phyloP scores from a whole-genome alignment of 1,140 invertebrate species.

The Drosophila murphyi region DNA sequence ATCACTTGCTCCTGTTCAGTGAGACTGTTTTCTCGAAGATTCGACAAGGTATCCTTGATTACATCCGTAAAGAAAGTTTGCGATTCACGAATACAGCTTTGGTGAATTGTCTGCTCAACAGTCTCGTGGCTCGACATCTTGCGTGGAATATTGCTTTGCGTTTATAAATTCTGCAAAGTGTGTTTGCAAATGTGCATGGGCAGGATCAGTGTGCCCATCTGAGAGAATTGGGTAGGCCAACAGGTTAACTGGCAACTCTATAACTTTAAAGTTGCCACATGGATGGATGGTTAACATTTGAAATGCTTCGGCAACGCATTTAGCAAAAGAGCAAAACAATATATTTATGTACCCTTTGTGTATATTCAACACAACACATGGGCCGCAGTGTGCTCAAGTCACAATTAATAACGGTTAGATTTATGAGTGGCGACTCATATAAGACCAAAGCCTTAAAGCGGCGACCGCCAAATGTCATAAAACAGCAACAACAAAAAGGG shows the following conservation, averaged over 20 bases:
- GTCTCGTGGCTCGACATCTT: background rate
- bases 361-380: background rate
- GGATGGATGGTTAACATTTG: background rate
- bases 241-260: background rate
- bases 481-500: slow-evolving; percentile 41
- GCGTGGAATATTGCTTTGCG: background rate
- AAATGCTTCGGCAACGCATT: background rate
- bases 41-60: background rate
- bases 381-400: slow-evolving; percentile 18
- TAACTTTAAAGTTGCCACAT: background rate
- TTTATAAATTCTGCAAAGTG: no score
- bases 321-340: background rate
- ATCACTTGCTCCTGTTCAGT: background rate
- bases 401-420: slow-evolving; percentile 75
- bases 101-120: background rate
- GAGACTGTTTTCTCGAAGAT: background rate
- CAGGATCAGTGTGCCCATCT: background rate
- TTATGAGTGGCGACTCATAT: slow-evolving; percentile 59
- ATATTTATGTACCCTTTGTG: background rate
- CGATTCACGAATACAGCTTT: slow-evolving; percentile 8
- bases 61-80: slow-evolving; percentile 15
- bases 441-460: slow-evolving; percentile 57
- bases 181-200: background rate
- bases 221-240: background rate
- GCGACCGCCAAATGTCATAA: slow-evolving; percentile 71